These are phyloP conservation scores for Odontocerum albicorne DNA, from an alignment of 2,888 invertebrate species.

Conservation along the genomic window DNA sequence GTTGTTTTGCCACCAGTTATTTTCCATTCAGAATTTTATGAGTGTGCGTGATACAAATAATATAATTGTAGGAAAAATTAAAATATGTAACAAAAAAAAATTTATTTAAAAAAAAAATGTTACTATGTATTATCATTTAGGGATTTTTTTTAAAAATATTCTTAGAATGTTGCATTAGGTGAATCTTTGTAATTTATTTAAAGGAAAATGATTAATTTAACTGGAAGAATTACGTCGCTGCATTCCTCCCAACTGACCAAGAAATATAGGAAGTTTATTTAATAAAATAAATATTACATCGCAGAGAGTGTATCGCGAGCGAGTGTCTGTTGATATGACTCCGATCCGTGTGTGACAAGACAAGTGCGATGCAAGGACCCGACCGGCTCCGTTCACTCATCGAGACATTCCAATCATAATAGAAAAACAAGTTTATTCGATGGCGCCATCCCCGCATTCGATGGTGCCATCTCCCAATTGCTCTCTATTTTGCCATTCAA, in stretches of 20 bases:
- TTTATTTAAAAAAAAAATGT: too few relatives aligned
- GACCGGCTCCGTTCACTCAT: constrained; percentile 33
- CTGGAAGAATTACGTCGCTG: constrained; percentile 54
- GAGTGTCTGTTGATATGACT: too few relatives aligned
- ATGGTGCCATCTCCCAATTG: constrained; percentile 2
- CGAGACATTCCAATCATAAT: constrained; percentile 37
- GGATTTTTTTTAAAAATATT: too few relatives aligned
- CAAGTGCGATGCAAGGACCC: constrained; percentile 44
- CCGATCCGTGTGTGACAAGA: background rate
- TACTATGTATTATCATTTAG: too few relatives aligned
- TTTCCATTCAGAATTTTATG: constrained; percentile 34
- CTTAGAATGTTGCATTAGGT: background rate
- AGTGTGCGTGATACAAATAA: constrained; percentile 37
- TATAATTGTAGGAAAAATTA: too few relatives aligned
- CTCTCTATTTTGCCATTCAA: background rate
- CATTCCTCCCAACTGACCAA: constrained; percentile 62
- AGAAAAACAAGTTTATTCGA: constrained; percentile 29
- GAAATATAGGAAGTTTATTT: constrained; percentile 42
- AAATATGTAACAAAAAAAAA: too few relatives aligned
- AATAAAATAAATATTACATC: constrained; percentile 29
- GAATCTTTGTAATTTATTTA: constrained; percentile 17
- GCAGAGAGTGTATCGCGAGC: constrained; percentile 30
- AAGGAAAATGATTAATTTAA: constrained; percentile 26
- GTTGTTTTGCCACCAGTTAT: constrained; percentile 35
- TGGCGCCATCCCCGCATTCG: constrained; percentile 30